Evolutionary conservation across 2,113 vertebrate genomes (phyloP).

Genomic region (Nesogale talazaci): DNA sequence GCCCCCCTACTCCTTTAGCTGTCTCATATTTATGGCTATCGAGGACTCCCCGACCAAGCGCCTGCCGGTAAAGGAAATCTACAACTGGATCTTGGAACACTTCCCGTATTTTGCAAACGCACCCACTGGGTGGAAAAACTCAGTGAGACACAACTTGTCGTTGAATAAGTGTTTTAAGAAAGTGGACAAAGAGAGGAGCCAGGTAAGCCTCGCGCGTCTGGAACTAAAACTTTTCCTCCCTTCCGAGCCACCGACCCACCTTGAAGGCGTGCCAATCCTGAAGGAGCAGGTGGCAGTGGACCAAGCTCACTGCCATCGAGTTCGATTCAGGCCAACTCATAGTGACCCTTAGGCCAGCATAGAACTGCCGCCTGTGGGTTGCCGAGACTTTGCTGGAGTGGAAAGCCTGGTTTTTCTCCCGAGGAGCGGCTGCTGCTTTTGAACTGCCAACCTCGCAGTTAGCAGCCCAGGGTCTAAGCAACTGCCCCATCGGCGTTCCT

Average conservation of each 20-base stretch:
- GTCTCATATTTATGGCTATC: conserved; percentile 99
- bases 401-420: too few relatives aligned
- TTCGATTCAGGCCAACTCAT: too few relatives aligned
- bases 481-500: not conserved
- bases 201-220: conserved; percentile 88
- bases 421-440: too few relatives aligned
- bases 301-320: too few relatives aligned
- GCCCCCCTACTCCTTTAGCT: conserved; percentile 99
- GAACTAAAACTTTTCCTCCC: not conserved
- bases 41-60: conserved; percentile 97
- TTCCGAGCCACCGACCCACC: not conserved
- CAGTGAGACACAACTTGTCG: conserved; percentile 97
- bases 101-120: conserved; percentile 98
- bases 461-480: not conserved
- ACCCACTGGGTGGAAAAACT: conserved; percentile 99
- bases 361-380: too few relatives aligned
- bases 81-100: conserved; percentile 99
- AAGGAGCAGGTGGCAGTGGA: conserved; percentile 14
- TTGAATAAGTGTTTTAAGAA: conserved; percentile 99
- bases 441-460: too few relatives aligned
- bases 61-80: conserved; percentile 99
- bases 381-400: too few relatives aligned
- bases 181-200: conserved; percentile 98
- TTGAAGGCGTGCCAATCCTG: not conserved
- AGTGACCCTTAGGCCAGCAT: too few relatives aligned